phyloP scores from a whole-genome alignment of 2,888 invertebrate genomes.

The Andrena trimmerana region DNA sequence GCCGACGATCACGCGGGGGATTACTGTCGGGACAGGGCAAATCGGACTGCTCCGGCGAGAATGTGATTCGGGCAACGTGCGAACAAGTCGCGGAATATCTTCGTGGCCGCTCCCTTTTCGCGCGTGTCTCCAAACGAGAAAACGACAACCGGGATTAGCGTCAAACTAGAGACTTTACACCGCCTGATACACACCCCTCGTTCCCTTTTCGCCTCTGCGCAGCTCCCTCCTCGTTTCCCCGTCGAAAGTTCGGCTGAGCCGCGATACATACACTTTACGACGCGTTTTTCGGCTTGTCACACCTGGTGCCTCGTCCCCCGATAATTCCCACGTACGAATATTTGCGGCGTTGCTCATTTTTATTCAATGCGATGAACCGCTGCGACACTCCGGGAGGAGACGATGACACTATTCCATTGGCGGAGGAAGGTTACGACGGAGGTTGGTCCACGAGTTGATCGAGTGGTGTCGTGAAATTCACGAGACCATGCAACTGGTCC shows the following conservation, averaged over 20 bases:
- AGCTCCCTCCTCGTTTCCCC: background rate
- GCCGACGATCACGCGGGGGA: slow-evolving; percentile 66
- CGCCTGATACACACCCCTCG: slow-evolving; percentile 63
- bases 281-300: slow-evolving; percentile 48
- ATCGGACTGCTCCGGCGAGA: slow-evolving; percentile 60
- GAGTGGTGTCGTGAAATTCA: background rate
- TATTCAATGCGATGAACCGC: slow-evolving; percentile 9
- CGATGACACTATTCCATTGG: no score
- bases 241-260: slow-evolving; percentile 44
- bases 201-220: background rate
- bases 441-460: background rate
- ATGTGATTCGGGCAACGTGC: slow-evolving; percentile 67
- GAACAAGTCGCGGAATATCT: slow-evolving; percentile 67
- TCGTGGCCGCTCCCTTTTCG: slow-evolving; percentile 59
- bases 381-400: no score
- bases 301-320: background rate
- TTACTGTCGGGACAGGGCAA: slow-evolving; percentile 69
- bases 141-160: slow-evolving; percentile 75
- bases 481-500: background rate
- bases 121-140: slow-evolving; percentile 50
- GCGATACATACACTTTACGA: slow-evolving; percentile 29
- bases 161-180: slow-evolving; percentile 74
- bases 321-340: slow-evolving; percentile 34
- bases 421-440: background rate
- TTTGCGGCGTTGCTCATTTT: slow-evolving; percentile 28